phyloP scores from a whole-genome alignment of 2,797 vertebrate genomes.

The Sebastes vulpes region DNA sequence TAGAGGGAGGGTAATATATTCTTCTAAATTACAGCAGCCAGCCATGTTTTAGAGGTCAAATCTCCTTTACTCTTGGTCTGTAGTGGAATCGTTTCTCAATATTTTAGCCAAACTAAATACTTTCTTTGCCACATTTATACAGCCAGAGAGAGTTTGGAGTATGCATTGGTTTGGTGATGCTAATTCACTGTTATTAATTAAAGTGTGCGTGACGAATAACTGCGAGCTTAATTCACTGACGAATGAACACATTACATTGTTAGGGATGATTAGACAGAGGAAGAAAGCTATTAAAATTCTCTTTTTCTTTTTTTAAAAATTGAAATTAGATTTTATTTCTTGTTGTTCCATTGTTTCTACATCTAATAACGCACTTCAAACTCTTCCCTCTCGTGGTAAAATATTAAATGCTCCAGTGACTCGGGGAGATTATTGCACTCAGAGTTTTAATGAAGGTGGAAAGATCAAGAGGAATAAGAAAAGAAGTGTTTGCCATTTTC shows the following conservation, averaged over 20 bases:
- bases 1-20: constrained; percentile 29
- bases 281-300: constrained; percentile 26
- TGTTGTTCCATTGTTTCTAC: constrained; percentile 41
- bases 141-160: constrained; percentile 1
- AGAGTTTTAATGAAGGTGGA: constrained; percentile 40
- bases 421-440: constrained; percentile 11
- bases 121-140: constrained; percentile 10
- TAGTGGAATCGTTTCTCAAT: constrained; percentile 16
- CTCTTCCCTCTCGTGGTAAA: neutral
- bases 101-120: constrained; percentile 8
- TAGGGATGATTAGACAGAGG: constrained; percentile 25
- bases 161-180: neutral
- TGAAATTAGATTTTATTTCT: constrained; percentile 22
- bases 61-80: neutral
- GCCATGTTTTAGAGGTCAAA: constrained; percentile 38
- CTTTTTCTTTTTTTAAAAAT: neutral
- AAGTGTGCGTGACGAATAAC: constrained; percentile 21
- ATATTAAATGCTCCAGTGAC: constrained; percentile 30
- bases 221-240: constrained; percentile 19
- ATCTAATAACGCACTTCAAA: constrained; percentile 16
- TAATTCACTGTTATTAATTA: constrained; percentile 19
- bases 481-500: constrained; percentile 16
- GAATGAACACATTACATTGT: constrained; percentile 34
- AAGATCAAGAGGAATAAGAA: constrained; percentile 37
- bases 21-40: constrained; percentile 42